Evolutionary conservation across 2,113 vertebrate species (phyloP).

Genomic region (Ranitomeya variabilis): DNA sequence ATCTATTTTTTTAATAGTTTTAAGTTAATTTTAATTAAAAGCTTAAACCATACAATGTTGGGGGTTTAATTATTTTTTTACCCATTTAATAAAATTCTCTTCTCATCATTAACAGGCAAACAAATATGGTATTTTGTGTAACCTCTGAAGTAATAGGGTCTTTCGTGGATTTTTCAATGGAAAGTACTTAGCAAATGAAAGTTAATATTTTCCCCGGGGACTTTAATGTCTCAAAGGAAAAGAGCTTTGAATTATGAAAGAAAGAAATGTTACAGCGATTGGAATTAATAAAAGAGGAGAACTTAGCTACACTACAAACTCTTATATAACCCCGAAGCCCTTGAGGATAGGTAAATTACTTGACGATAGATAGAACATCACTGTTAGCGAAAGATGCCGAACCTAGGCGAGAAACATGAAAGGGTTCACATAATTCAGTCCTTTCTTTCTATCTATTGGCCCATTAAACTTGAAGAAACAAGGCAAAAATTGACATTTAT

Average conservation of each 20-base stretch:
- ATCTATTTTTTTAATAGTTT: background rate
- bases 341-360: constrained; percentile 28
- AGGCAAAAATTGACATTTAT: background rate
- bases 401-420: constrained; percentile 12
- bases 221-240: constrained; percentile 43
- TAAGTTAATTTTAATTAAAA: constrained; percentile 50
- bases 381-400: background rate
- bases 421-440: constrained; percentile 16
- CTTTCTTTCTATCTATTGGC: background rate
- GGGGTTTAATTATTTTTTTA: constrained; percentile 50
- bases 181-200: constrained; percentile 48
- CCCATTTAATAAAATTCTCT: constrained; percentile 37
- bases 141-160: constrained; percentile 48
- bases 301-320: constrained; percentile 33
- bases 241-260: constrained; percentile 45
- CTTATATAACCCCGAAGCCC: constrained; percentile 24
- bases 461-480: constrained; percentile 17
- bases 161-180: constrained; percentile 29
- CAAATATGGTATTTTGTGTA: constrained; percentile 46
- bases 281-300: constrained; percentile 38
- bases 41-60: constrained; percentile 33
- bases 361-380: constrained; percentile 16
- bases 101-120: constrained; percentile 51
- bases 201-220: constrained; percentile 45
- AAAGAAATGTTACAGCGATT: constrained; percentile 33